A percentile compares a stretch with the other conserved stretches of the same genome.
Evolutionary conservation across 1,140 invertebrate species (phyloP).

Genomic region (Hestina assimilis): DNA sequence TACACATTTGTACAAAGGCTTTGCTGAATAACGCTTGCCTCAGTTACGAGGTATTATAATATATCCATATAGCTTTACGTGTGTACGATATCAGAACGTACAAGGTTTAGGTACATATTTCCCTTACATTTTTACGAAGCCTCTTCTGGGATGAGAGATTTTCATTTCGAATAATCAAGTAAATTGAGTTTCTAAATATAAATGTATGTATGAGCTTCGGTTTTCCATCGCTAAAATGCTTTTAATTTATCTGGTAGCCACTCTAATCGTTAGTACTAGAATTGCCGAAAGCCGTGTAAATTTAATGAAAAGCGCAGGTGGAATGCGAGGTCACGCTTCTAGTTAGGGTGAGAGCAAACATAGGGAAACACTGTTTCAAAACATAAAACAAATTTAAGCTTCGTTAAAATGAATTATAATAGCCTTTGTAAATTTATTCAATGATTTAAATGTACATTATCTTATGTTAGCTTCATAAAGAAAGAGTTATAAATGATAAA

Average conservation of each 20-base stretch:
- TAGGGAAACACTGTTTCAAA: background rate
- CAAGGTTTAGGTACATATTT: background rate
- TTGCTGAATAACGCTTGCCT: conserved; percentile 8
- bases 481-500: no score
- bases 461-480: no score
- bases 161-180: background rate
- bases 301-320: conserved; percentile 3
- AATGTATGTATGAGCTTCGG: background rate
- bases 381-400: background rate
- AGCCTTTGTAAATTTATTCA: no score
- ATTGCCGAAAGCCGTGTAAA: background rate
- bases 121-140: background rate
- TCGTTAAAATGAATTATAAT: no score
- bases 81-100: background rate
- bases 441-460: no score
- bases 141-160: background rate
- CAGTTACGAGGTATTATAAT: conserved; percentile 7
- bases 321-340: conserved; percentile 14
- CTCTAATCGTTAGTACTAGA: background rate
- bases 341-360: conserved; percentile 7
- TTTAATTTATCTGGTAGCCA: conserved; percentile 2
- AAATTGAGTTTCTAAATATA: conserved; percentile 9
- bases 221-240: conserved; percentile 2
- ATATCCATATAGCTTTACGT: conserved; percentile 6
- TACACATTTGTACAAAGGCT: conserved; percentile 14